Evolutionary conservation across 2,888 invertebrate genomes (phyloP).

Genomic region (Phlogophora meticulosa): DNA sequence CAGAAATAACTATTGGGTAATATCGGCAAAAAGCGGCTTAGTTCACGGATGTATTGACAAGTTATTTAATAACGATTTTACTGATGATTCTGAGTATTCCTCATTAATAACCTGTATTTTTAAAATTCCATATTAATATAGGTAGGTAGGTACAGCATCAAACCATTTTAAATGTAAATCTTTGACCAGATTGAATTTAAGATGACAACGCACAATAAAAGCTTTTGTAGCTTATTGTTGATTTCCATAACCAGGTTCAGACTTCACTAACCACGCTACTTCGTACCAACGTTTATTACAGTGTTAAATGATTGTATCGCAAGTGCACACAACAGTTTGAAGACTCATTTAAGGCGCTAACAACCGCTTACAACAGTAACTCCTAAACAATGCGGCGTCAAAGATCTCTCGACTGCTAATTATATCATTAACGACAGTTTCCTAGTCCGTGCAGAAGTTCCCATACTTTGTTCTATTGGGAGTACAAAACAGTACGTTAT

Average conservation of each 20-base stretch:
- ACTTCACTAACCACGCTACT: conserved; percentile 23
- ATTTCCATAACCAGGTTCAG: conserved; percentile 36
- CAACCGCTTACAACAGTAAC: conserved; percentile 29
- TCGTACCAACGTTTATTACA: conserved; percentile 17
- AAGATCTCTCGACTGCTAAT: conserved; percentile 68
- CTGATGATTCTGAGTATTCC: not conserved
- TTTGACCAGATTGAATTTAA: conserved; percentile 7
- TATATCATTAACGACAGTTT: conserved; percentile 73
- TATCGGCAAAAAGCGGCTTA: not conserved
- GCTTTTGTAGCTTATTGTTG: conserved; percentile 38
- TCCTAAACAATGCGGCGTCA: conserved; percentile 56
- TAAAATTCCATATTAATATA: too few relatives aligned
- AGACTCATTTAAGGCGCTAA: conserved; percentile 50
- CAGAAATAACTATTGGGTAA: conserved; percentile 8
- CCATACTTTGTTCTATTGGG: conserved; percentile 54
- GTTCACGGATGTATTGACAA: conserved; percentile 17
- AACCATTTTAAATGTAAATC: conserved; percentile 3
- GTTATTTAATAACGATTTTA: conserved; percentile 6
- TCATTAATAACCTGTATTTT: too few relatives aligned
- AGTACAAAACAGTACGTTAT: conserved; percentile 52
- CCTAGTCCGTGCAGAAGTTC: conserved; percentile 70
- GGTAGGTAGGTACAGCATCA: not conserved
- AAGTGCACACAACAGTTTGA: conserved; percentile 22
- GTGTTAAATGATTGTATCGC: conserved; percentile 39
- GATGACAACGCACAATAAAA: conserved; percentile 22